Conservation (phyloP, 1,140 invertebrate genomes). For the Lepidurus packardi region DNA sequence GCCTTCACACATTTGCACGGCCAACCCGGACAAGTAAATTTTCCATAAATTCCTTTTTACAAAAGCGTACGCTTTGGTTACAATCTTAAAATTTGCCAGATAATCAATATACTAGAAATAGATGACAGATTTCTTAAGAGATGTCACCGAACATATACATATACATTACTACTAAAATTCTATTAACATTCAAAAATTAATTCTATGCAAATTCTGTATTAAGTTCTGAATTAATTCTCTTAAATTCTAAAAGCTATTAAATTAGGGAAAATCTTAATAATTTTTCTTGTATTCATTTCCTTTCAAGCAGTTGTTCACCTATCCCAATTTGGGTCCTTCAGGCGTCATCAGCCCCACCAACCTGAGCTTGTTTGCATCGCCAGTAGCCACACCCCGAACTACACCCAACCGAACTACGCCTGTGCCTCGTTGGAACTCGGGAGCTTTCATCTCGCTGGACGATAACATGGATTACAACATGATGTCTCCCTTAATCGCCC, state of each 20-base stretch:
- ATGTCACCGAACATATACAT: no score
- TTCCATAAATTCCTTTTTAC: constrained; percentile 34
- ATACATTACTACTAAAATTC: no score
- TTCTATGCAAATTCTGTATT: no score
- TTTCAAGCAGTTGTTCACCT: constrained; percentile 75
- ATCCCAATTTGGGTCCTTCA: constrained; percentile 64
- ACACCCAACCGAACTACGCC: constrained; percentile 45
- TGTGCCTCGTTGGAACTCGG: constrained; percentile 74
- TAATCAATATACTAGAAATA: no score
- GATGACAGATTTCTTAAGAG: no score
- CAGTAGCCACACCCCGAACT: constrained; percentile 63
- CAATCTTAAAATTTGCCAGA: no score
- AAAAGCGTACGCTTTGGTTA: constrained; percentile 17
- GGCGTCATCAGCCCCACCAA: constrained; percentile 87
- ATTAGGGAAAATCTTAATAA: neutral
- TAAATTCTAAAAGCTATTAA: neutral
- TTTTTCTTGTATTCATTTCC: constrained; percentile 12
- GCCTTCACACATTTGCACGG: constrained; percentile 85
- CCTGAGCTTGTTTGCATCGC: constrained; percentile 77
- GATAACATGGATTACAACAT: constrained; percentile 82
- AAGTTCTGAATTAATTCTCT: no score
- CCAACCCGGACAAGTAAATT: constrained; percentile 75
- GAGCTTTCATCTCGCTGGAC: constrained; percentile 78
- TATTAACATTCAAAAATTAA: no score
- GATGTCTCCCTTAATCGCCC: constrained; percentile 66